Base-by-base conservation (phyloP, 2,888 invertebrate species). In the Drosophila rellima region DNA sequence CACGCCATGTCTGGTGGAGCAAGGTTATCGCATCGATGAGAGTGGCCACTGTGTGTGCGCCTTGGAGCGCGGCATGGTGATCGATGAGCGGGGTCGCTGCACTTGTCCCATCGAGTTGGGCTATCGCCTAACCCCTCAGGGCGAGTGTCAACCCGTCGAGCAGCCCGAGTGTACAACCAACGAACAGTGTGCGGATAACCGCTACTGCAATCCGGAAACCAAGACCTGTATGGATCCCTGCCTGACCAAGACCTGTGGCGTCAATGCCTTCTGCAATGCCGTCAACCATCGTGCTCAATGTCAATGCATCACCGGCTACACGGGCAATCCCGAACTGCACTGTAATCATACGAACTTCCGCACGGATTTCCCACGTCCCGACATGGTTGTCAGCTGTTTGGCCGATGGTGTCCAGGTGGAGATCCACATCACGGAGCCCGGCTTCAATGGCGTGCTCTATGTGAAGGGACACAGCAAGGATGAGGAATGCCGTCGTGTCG, bases 381-480 rank as follows among this genome's bases (percentile, higher is more conserved):
- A 96, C 65, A 96, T 97, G 95, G 94, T 95, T 69, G 98, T 98
- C 15, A 96, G 96, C 87, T 98, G 98, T 92, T 93, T 98, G 74
- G 97, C 98, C 13, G 98, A 98, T 90, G 98, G 98, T 37, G 97
- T 98, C 8, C 96, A 97, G 91, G 97, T 98, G 0, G 95, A 96
- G 88, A 95, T 97, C 48, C 95, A 95, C 86, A 95, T 96, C 33
- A 93, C 94, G 20, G 95, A 95, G 82, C 92, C 91, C 1, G 96
- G 96, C 65, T 98, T 98, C 91, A 97, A 97, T 86, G 98, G 98
- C 15, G 96, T 98, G 0, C 93, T 98, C 2, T 98, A 98, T 89
- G 98, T 98, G 0, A 98, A 98, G 93, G 98, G 98, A 33, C 97
- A 98, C 93, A 98, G 98, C 91, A 98, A 98, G 92, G 97, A 98